Evolutionary conservation across 2,113 vertebrate genomes (phyloP).

Genomic region (Nicator chloris): DNA sequence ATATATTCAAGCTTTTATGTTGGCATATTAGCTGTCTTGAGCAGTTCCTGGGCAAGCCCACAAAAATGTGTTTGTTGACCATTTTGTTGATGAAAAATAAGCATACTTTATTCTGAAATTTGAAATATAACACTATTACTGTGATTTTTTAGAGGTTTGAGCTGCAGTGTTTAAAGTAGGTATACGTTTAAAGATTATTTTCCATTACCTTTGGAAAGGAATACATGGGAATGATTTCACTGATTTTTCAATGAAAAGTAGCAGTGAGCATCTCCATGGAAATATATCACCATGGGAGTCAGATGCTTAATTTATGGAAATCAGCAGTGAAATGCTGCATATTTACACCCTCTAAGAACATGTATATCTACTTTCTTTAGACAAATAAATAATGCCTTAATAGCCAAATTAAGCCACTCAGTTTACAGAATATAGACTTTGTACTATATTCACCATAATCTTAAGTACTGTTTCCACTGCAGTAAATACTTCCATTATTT

Average conservation of each 20-base stretch:
- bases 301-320: neutral
- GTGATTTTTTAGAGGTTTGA: neutral
- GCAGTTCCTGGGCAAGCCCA: neutral
- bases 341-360: neutral
- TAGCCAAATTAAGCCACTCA: neutral
- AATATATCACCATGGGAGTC: neutral
- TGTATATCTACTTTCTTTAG: neutral
- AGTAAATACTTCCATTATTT: neutral
- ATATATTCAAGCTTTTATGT: neutral
- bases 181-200: neutral
- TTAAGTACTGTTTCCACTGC: neutral
- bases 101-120: neutral
- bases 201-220: neutral
- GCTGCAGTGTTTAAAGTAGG: neutral
- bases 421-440: neutral
- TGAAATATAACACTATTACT: neutral
- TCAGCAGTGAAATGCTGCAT: neutral
- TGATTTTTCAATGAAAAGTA: neutral
- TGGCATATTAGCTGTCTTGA: neutral
- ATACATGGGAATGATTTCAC: neutral
- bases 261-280: neutral
- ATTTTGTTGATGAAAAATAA: neutral
- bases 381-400: neutral
- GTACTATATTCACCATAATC: neutral
- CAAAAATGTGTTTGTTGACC: neutral